Evolutionary conservation across 1,140 invertebrate species (phyloP), one percentile per base, ranked within the genome.

Genomic region (Leptopilina boulardi): DNA sequence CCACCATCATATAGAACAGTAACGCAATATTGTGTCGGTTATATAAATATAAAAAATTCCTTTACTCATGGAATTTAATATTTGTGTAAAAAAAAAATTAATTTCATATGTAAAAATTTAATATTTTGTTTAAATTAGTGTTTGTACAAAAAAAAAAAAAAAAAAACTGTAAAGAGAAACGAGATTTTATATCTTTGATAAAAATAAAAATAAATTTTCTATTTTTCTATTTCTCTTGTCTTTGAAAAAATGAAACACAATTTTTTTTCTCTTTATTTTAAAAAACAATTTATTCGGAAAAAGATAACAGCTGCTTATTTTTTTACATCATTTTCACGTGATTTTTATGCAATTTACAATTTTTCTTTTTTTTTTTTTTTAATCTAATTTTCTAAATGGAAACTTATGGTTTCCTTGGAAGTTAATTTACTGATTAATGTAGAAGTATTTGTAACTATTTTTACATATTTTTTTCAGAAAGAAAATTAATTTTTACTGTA

Each of bases 1-100:
- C 89, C 89, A 42, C 85, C 86, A n/a, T 71, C 81, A 76, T 87
- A 89, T 77, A 83, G 89, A 76, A 79, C 79, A 19, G 44, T 83
- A 26, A 80, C 84, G 42, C 83, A 87, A 23, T 87, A 80, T 80
- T 87, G 85, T 75, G 78, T 90, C 18, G 89, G 90, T 15, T 87
- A 86, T 73, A 76, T 90, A 75, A 75, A 77, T 47, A 66, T 87
- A 19, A 78, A 85, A 70, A 76, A 79, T 47, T 78, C 47, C 13
- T 73, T 44, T 15, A 74, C 8, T 15, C 51, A 72, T 71, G 19
- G 73, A 75, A 73, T 56, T 75, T 78, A 47, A 54, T 70, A 38
- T 6, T 38, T 38, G 0, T 8, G 5, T 3, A 38, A 38, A 38
- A 38, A 38, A n/a, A n/a, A n/a, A n/a, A n/a, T n/a, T n/a, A n/a